Base-by-base conservation (phyloP, 1,140 invertebrate species). In the Bombus difficillimus region DNA sequence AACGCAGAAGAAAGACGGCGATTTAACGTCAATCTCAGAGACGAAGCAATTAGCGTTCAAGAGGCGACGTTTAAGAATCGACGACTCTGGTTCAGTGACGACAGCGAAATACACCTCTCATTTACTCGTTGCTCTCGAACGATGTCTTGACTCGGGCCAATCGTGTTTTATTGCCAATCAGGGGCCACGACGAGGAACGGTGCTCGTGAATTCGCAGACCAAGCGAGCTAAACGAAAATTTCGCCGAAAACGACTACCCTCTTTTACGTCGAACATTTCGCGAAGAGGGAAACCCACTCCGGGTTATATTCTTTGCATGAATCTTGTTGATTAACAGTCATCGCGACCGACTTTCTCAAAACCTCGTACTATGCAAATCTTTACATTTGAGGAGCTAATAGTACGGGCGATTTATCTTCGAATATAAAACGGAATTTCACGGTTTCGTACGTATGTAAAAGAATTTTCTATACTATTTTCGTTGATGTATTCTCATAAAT, bases 111-210 rank as follows among this genome's bases (percentile, higher is more conserved):
- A 82, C 53, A 81, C 18, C 73, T 85, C 84, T 83, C 77, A 88
- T 88, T 88, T 85, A 86, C 64, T 80, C 76, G 73, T 37, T 47
- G 43, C 32, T 71, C 79, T 78, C 32, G n/a, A 41, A 39, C 47
- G 73, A 73, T 79, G 77, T 81, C 86, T 87, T 81, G 83, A 83
- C 77, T 47, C 53, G 37, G 37, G 75, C 74, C 74, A 78, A 90
- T 89, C 88, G 66, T 82, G 74, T 64, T 90, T 91, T 89, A 91
- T 90, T 91, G 88, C 81, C 90, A 88, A 87, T 91, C 88, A 90
- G 74, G 71, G 39, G 43, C 75, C 15, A 41, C 18, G 22, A 69
- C 71, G 80, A 77, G 66, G 74, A 77, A 74, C 75, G 80, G 88
- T 43, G 81, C 81, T 89, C 81, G 85, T 78, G 75, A 87, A 85